Evolutionary conservation across 2,888 invertebrate genomes (phyloP).

Genomic region (Germaria angustata): DNA sequence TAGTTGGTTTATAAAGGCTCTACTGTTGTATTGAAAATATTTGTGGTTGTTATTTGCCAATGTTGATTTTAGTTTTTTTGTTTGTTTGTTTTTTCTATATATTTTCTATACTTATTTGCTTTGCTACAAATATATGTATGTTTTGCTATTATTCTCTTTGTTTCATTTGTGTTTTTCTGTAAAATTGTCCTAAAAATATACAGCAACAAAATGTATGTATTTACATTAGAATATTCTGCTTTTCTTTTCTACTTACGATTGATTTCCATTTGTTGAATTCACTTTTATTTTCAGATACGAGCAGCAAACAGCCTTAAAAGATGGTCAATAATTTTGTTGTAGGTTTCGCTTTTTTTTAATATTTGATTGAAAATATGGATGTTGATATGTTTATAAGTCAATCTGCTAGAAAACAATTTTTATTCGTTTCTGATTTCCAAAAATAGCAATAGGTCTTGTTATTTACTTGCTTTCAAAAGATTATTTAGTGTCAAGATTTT

Average conservation of each 20-base stretch:
- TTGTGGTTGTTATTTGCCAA: not conserved
- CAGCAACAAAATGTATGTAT: not conserved
- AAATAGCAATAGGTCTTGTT: no score
- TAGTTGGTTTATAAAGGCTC: no score
- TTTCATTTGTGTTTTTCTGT: not conserved
- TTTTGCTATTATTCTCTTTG: not conserved
- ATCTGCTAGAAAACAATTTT: no score
- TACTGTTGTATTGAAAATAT: not conserved
- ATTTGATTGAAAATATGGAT: not conserved
- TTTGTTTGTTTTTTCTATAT: not conserved
- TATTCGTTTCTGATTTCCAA: no score
- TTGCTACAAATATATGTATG: not conserved
- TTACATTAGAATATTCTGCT: not conserved
- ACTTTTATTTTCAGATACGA: not conserved
- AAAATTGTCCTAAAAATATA: not conserved
- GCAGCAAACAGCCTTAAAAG: not conserved
- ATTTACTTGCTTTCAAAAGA: no score
- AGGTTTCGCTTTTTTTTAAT: not conserved
- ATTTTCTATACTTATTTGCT: not conserved
- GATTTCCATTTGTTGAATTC: not conserved
- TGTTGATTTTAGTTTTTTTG: constrained; percentile 4
- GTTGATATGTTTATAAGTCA: no score
- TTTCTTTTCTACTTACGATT: not conserved
- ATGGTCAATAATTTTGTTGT: not conserved
- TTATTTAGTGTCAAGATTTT: no score